Percentiles rank a stretch among this genome's conserved stretches.
phyloP scores from a whole-genome alignment of 2,888 invertebrate species.

The Pseudoips prasinana region DNA sequence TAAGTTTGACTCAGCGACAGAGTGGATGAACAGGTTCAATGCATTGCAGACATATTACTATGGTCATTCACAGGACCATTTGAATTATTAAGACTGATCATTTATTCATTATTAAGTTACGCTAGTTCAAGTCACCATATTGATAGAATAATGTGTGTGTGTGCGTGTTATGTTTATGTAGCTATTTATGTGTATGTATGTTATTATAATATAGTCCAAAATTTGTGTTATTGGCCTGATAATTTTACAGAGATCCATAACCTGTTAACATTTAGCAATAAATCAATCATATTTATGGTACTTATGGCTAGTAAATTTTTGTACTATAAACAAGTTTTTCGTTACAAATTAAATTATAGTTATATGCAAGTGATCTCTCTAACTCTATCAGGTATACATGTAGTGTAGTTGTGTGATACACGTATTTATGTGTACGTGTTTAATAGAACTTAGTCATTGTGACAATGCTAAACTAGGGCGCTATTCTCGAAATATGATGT shows the following conservation, averaged over 20 bases:
- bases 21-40: slow-evolving; percentile 55
- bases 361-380: slow-evolving; percentile 36
- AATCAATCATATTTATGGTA: slow-evolving; percentile 25
- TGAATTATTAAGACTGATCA: slow-evolving; percentile 78
- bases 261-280: slow-evolving; percentile 33
- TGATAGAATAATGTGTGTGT: slow-evolving; percentile 47
- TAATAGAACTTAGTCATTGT: slow-evolving; percentile 18
- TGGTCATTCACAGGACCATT: slow-evolving; percentile 49
- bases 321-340: slow-evolving; percentile 18
- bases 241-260: slow-evolving; percentile 49
- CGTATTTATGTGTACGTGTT: slow-evolving; percentile 30
- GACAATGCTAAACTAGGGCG: slow-evolving; percentile 17
- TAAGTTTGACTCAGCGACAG: slow-evolving; percentile 76
- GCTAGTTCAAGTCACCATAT: slow-evolving; percentile 73
- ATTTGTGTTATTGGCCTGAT: slow-evolving; percentile 34
- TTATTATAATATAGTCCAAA: slow-evolving; percentile 42
- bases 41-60: slow-evolving; percentile 55
- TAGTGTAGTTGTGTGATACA: slow-evolving; percentile 31
- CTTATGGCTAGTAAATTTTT: slow-evolving; percentile 23
- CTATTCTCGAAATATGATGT: slow-evolving; percentile 16
- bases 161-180: slow-evolving; percentile 59
- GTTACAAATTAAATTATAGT: slow-evolving; percentile 18
- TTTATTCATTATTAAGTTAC: slow-evolving; percentile 78
- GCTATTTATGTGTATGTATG: slow-evolving; percentile 62
- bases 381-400: slow-evolving; percentile 25